Evolutionary conservation across 1,140 invertebrate genomes (phyloP).

Genomic region (Tribolium madens): DNA sequence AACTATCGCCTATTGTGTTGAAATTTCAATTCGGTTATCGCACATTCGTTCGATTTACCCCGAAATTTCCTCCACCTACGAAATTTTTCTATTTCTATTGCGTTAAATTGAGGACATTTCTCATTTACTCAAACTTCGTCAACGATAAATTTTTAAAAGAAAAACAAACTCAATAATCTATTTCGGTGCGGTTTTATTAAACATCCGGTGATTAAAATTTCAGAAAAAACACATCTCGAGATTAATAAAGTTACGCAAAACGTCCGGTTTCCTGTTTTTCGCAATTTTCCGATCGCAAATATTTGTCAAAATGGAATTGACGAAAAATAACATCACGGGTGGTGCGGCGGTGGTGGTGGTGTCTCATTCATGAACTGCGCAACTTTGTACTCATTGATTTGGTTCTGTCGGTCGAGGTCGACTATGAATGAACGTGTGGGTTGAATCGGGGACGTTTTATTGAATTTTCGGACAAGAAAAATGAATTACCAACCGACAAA

Average conservation of each 20-base stretch:
- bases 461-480: constrained; percentile 24
- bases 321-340: too few species aligned
- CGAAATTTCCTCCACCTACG: too few species aligned
- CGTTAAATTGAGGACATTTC: neutral
- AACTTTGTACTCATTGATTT: constrained; percentile 42
- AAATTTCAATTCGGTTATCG: neutral
- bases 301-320: neutral
- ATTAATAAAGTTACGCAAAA: constrained; percentile 34
- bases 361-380: constrained; percentile 38
- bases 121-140: neutral
- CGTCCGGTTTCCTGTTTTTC: constrained; percentile 36
- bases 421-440: constrained; percentile 32
- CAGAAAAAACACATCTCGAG: constrained; percentile 4
- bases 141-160: neutral
- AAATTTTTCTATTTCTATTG: too few species aligned
- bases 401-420: constrained; percentile 31
- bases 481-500: neutral
- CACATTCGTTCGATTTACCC: neutral
- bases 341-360: neutral
- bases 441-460: constrained; percentile 39
- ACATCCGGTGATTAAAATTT: constrained; percentile 30
- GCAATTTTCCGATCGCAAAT: neutral
- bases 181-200: constrained; percentile 37
- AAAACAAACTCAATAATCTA: constrained; percentile 25
- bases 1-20: neutral